A percentile compares a stretch with the other conserved stretches of the same genome.
Evolutionary conservation across 2,113 vertebrate species (phyloP).

Genomic region (Tinamus guttatus): DNA sequence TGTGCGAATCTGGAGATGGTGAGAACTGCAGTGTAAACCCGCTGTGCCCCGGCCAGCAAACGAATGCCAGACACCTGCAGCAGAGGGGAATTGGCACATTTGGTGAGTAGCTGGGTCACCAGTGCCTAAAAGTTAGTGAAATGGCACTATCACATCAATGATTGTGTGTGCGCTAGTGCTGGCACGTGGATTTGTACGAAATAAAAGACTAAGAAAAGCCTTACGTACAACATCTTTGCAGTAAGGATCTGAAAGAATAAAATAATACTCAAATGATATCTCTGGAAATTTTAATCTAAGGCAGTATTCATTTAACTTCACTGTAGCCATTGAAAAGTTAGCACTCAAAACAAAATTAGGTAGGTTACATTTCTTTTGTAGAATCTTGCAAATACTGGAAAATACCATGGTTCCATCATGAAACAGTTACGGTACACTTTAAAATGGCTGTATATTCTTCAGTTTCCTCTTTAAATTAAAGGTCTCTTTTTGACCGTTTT

Average conservation of each 20-base stretch:
- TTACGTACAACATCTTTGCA: not conserved
- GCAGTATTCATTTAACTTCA: not conserved
- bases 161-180: fast-evolving
- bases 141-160: not conserved
- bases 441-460: not conserved
- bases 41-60: not conserved
- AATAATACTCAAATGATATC: not conserved
- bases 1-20: not conserved
- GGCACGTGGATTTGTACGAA: not conserved
- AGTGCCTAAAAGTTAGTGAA: not conserved
- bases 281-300: not conserved
- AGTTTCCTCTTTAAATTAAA: not conserved
- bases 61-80: not conserved
- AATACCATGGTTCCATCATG: not conserved
- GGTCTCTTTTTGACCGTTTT: not conserved
- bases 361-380: not conserved
- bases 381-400: not conserved
- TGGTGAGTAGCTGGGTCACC: not conserved
- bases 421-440: not conserved
- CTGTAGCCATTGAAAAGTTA: not conserved
- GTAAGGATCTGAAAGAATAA: not conserved
- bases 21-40: not conserved
- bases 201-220: not conserved
- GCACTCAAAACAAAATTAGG: not conserved
- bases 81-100: not conserved